Percentiles rank a stretch among this genome's conserved stretches.
Conservation (phyloP, 2,113 vertebrate species). For the Oreochromis aureus region DNA sequence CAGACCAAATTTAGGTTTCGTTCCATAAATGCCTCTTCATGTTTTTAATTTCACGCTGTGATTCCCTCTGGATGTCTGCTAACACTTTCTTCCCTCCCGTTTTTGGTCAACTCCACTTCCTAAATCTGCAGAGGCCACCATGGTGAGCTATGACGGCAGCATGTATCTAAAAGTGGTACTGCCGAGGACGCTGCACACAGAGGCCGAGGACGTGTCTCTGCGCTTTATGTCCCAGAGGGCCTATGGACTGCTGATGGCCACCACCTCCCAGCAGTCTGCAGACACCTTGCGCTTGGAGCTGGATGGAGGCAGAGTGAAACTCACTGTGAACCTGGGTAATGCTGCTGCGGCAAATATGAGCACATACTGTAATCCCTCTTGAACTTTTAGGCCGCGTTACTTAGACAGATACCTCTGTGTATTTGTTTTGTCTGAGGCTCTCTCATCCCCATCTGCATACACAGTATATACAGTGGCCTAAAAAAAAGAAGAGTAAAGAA, state of each 20-base stretch:
- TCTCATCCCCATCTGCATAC: slow-evolving; percentile 32
- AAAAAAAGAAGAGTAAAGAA: background rate
- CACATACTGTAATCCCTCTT: background rate
- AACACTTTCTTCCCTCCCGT: background rate
- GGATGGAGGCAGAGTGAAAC: slow-evolving; percentile 88
- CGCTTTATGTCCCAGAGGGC: slow-evolving; percentile 94
- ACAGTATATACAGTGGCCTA: slow-evolving; percentile 40
- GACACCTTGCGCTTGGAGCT: slow-evolving; percentile 92
- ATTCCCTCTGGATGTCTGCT: background rate
- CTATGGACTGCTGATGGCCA: slow-evolving; percentile 91
- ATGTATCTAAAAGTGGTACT: slow-evolving; percentile 94
- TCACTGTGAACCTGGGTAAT: slow-evolving; percentile 96
- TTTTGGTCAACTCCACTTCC: background rate
- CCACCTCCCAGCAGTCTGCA: slow-evolving; percentile 90
- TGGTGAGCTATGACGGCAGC: slow-evolving; percentile 91
- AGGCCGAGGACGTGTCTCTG: slow-evolving; percentile 90
- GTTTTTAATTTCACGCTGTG: background rate
- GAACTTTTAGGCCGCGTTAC: slow-evolving; percentile 31
- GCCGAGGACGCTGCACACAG: slow-evolving; percentile 82
- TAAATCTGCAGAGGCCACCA: slow-evolving; percentile 79
- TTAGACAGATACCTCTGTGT: background rate
- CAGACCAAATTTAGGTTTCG: background rate
- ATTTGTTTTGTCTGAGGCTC: slow-evolving; percentile 31
- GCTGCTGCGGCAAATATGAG: background rate
- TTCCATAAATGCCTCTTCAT: background rate